Conservation (phyloP, 2,797 vertebrate species). For the Enteromius anoplus region DNA sequence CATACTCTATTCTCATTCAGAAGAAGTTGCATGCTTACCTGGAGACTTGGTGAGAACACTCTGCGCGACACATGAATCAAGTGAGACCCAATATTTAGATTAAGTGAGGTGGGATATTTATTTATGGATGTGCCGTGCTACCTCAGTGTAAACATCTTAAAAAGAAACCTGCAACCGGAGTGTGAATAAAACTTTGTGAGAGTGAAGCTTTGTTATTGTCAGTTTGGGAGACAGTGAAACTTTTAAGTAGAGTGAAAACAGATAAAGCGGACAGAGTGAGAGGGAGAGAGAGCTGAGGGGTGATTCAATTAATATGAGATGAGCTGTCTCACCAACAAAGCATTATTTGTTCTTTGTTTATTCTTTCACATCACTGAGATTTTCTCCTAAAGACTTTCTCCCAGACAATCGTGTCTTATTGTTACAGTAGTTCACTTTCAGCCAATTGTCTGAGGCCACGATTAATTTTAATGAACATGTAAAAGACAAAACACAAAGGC, state of each 20-base stretch:
- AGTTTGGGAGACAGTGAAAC: conserved; percentile 28
- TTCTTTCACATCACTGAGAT: conserved; percentile 7
- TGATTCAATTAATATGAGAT: conserved; percentile 33
- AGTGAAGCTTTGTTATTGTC: conserved; percentile 29
- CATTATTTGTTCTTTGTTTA: conserved; percentile 28
- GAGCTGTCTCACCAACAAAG: conserved; percentile 31
- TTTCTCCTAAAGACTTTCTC: conserved; percentile 24
- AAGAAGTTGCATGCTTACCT: neutral
- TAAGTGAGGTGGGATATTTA: conserved; percentile 27
- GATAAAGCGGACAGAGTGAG: conserved; percentile 14
- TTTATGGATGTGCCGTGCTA: conserved; percentile 17
- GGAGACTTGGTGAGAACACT: neutral
- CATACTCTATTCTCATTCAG: neutral
- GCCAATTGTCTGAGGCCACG: conserved; percentile 1
- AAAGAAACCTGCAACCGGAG: conserved; percentile 17
- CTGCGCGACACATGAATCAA: conserved; percentile 13
- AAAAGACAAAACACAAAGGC: conserved; percentile 10
- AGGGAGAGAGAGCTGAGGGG: conserved; percentile 14
- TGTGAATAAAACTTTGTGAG: conserved; percentile 16
- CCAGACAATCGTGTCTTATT: conserved; percentile 28
- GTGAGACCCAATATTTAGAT: conserved; percentile 19
- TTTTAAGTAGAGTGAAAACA: conserved; percentile 28
- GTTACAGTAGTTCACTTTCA: conserved; percentile 29
- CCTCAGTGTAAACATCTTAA: conserved; percentile 24
- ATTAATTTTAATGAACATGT: conserved; percentile 37